These are phyloP conservation scores for Liparis tanakae DNA, from an alignment of 2,797 vertebrate species.

Conservation along the genomic window DNA sequence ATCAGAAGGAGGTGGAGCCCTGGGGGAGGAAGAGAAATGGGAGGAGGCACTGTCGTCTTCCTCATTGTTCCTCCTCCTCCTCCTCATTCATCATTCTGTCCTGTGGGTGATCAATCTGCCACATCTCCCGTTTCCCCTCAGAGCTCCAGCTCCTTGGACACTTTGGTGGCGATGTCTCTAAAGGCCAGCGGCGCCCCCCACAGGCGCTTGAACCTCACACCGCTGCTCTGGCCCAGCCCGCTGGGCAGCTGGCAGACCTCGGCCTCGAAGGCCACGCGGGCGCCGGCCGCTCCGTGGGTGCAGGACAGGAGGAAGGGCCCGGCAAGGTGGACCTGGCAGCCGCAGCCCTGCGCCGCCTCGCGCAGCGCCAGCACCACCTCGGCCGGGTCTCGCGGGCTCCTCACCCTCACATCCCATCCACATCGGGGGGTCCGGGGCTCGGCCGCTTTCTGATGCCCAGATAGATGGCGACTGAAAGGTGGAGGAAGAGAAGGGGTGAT, in stretches of 20 bases:
- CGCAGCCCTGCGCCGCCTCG: conserved; percentile 85
- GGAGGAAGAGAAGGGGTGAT: background rate
- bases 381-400: conserved; percentile 87
- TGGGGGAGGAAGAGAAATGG: conserved; percentile 34
- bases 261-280: conserved; percentile 89
- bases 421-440: conserved; percentile 94
- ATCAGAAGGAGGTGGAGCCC: conserved; percentile 54
- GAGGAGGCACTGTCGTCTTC: conserved; percentile 18
- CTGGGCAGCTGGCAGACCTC: conserved; percentile 92
- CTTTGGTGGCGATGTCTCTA: conserved; percentile 89
- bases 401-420: conserved; percentile 92
- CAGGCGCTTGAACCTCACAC: conserved; percentile 89
- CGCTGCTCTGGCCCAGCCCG: conserved; percentile 85
- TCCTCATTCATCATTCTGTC: conserved; percentile 35
- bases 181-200: conserved; percentile 91
- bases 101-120: conserved; percentile 65
- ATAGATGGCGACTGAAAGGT: conserved; percentile 91
- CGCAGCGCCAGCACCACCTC: conserved; percentile 89
- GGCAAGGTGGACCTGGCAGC: conserved; percentile 89
- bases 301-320: conserved; percentile 93
- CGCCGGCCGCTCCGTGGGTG: conserved; percentile 87
- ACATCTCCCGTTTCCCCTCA: conserved; percentile 75
- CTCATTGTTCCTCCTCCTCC: conserved; percentile 38
- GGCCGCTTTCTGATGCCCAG: conserved; percentile 94
- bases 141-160: conserved; percentile 92